phyloP scores from a whole-genome alignment of 2,888 invertebrate species.

The Pachliopta kotzebuea region DNA sequence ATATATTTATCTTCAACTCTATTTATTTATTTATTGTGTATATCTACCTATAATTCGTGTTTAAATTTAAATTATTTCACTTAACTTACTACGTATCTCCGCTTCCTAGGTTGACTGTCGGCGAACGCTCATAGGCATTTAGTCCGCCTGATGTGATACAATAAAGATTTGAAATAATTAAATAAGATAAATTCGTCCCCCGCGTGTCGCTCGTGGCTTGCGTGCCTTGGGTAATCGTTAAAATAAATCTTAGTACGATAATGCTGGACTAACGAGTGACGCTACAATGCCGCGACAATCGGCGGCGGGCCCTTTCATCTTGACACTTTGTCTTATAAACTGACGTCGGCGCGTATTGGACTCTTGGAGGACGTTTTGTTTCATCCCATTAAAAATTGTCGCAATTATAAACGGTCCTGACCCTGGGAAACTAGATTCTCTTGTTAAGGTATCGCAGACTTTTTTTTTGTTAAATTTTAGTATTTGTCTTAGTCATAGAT shows the following conservation, averaged over 20 bases:
- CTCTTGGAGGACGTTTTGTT: constrained; percentile 38
- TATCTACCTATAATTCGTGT: too few relatives aligned
- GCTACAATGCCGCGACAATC: constrained; percentile 78
- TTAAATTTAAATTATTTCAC: too few relatives aligned
- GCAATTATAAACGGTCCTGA: constrained; percentile 33
- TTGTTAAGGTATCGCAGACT: constrained; percentile 9
- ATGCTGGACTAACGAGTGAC: constrained; percentile 76
- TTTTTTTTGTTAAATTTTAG: neutral
- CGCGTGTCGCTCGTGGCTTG: constrained; percentile 37
- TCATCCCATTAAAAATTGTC: constrained; percentile 37
- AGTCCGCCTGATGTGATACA: too few relatives aligned
- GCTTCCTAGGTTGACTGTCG: too few relatives aligned
- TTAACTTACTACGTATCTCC: too few relatives aligned
- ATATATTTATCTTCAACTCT: too few relatives aligned
- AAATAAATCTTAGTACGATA: constrained; percentile 79
- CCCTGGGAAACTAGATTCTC: constrained; percentile 38
- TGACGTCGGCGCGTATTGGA: constrained; percentile 48
- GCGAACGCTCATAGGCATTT: too few relatives aligned
- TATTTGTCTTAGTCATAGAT: too few relatives aligned
- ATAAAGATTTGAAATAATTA: too few relatives aligned
- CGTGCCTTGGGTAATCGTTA: constrained; percentile 63
- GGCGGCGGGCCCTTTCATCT: constrained; percentile 75
- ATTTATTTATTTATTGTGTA: too few relatives aligned
- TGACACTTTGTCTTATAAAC: constrained; percentile 72
- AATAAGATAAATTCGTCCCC: constrained; percentile 4